phyloP scores from a whole-genome alignment of 2,888 invertebrate species.

The Caenorhabditis sulstoni region DNA sequence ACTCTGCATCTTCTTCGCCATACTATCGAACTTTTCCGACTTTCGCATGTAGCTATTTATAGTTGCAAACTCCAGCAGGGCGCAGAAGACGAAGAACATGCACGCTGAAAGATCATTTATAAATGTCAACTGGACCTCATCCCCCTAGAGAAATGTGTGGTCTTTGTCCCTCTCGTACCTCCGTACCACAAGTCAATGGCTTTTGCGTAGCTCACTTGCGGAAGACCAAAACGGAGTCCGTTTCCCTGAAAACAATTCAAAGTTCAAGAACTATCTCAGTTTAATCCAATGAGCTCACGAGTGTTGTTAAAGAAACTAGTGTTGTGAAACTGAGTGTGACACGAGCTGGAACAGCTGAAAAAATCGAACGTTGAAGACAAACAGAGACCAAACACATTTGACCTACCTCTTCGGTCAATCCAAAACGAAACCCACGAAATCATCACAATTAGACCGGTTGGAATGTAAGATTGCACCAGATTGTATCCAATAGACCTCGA shows the following conservation, averaged over 20 bases:
- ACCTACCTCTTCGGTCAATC: slow-evolving; percentile 74
- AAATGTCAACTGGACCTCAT: slow-evolving; percentile 15
- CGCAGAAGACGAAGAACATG: slow-evolving; percentile 79
- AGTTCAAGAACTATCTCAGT: not conserved
- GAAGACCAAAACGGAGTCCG: slow-evolving; percentile 76
- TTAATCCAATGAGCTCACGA: slow-evolving; percentile 63
- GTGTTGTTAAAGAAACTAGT: slow-evolving; percentile 77
- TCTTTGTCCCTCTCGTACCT: slow-evolving; percentile 58
- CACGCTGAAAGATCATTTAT: slow-evolving; percentile 71
- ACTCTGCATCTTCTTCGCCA: slow-evolving; percentile 65
- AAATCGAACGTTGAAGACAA: not conserved
- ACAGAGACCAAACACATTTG: not conserved
- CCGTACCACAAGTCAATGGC: slow-evolving; percentile 80
- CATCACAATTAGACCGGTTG: slow-evolving; percentile 73
- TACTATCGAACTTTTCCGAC: slow-evolving; percentile 69
- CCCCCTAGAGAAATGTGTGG: not conserved
- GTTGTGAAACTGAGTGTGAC: slow-evolving; percentile 79
- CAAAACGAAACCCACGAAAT: slow-evolving; percentile 76
- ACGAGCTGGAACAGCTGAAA: slow-evolving; percentile 78
- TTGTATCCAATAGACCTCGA: slow-evolving; percentile 79
- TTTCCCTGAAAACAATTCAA: slow-evolving; percentile 65
- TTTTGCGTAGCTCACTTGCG: slow-evolving; percentile 77
- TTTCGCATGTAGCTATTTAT: slow-evolving; percentile 79
- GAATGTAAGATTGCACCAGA: slow-evolving; percentile 75
- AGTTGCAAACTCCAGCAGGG: slow-evolving; percentile 77